phyloP scores from a whole-genome alignment of 23 tunicate genomes.

The Phallusia fumigata region DNA sequence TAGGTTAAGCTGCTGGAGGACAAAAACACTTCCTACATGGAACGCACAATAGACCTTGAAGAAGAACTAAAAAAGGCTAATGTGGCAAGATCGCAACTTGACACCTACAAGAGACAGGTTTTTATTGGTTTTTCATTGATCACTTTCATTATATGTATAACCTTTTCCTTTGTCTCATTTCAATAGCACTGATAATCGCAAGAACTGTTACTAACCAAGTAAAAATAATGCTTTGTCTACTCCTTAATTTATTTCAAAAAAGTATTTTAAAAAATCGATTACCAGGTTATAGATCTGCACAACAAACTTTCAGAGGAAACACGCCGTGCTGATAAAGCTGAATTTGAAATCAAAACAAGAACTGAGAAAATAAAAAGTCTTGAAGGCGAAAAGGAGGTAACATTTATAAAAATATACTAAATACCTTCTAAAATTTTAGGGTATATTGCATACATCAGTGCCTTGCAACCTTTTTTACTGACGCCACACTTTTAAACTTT shows the following conservation, averaged over 20 bases:
- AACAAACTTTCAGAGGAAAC: slow-evolving; percentile 90
- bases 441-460: too few relatives aligned
- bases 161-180: too few relatives aligned
- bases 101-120: slow-evolving; percentile 82
- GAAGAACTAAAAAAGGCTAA: slow-evolving; percentile 93
- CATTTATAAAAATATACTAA: too few relatives aligned
- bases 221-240: not conserved
- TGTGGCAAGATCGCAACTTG: slow-evolving; percentile 77
- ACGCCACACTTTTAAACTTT: too few relatives aligned
- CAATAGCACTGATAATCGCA: too few relatives aligned
- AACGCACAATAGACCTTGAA: slow-evolving; percentile 68
- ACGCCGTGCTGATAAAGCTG: slow-evolving; percentile 81
- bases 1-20: slow-evolving; percentile 91
- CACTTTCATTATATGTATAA: too few relatives aligned
- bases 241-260: not conserved
- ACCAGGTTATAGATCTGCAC: slow-evolving; percentile 78
- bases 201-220: too few relatives aligned
- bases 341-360: slow-evolving; percentile 75
- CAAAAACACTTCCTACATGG: slow-evolving; percentile 88
- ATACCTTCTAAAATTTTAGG: too few relatives aligned
- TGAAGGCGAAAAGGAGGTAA: slow-evolving; percentile 82
- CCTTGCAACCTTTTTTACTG: too few relatives aligned
- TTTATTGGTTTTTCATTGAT: too few relatives aligned
- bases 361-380: slow-evolving; percentile 72
- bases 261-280: too few relatives aligned